phyloP scores from a whole-genome alignment of 1,140 invertebrate genomes.

The Platorchestia sp. region DNA sequence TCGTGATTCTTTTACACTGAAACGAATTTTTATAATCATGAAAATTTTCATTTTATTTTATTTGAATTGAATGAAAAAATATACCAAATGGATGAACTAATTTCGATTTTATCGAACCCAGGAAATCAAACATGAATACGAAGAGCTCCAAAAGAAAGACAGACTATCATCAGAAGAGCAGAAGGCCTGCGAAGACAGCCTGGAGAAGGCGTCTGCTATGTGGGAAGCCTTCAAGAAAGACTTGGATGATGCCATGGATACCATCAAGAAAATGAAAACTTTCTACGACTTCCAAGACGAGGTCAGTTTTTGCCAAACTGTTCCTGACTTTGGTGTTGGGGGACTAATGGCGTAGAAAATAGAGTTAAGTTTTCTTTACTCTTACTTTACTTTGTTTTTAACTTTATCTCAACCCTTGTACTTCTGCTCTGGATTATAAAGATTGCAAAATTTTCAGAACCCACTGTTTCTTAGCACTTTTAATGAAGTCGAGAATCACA shows the following conservation, averaged over 20 bases:
- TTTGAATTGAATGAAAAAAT: too few species aligned
- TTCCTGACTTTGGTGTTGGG: background rate
- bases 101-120: background rate
- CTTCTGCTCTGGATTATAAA: too few species aligned
- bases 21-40: too few species aligned
- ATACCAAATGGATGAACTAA: background rate
- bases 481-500: too few species aligned
- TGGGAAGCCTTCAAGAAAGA: conserved; percentile 26
- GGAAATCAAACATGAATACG: background rate
- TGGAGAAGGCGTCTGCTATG: background rate
- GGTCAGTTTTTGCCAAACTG: background rate
- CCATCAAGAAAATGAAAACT: background rate
- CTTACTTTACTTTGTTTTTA: too few species aligned
- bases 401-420: too few species aligned
- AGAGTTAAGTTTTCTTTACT: too few species aligned
- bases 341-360: too few species aligned
- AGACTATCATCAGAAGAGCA: background rate
- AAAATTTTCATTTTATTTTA: too few species aligned
- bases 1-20: too few species aligned
- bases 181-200: background rate
- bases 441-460: too few species aligned
- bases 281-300: background rate
- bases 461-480: too few species aligned
- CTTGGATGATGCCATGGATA: background rate
- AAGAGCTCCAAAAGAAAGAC: background rate